These are phyloP conservation scores for Borostomias antarcticus DNA, from an alignment of 2,797 vertebrate species.

Conservation along the genomic window DNA sequence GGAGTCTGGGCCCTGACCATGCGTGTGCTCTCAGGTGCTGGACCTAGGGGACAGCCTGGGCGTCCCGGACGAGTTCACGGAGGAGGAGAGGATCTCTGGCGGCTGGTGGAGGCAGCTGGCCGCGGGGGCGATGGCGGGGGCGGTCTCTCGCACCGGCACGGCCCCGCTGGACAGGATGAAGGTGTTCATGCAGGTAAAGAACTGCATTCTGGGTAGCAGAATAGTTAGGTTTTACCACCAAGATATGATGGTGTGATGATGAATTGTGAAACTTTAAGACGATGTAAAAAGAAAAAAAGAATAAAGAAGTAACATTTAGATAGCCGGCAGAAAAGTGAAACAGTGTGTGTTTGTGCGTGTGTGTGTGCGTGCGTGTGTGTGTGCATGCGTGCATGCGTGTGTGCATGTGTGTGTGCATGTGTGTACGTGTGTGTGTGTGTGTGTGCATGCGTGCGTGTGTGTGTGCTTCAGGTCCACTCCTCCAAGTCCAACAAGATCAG, in stretches of 20 bases:
- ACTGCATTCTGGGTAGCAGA: no score
- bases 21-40: conserved; percentile 79
- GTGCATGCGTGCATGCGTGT: no score
- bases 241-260: no score
- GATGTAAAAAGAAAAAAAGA: no score
- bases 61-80: conserved; percentile 97
- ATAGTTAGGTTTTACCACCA: no score
- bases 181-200: conserved; percentile 95
- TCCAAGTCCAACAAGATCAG: conserved; percentile 86
- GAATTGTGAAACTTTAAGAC: no score
- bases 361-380: no score
- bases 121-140: conserved; percentile 88
- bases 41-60: conserved; percentile 95
- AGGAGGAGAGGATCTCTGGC: conserved; percentile 91
- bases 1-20: conserved; percentile 36
- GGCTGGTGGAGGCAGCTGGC: conserved; percentile 93
- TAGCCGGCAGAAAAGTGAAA: no score
- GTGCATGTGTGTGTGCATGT: no score
- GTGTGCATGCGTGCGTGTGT: background rate
- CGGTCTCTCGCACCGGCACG: conserved; percentile 92
- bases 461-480: conserved; percentile 84
- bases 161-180: conserved; percentile 95
- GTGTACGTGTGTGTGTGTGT: background rate
- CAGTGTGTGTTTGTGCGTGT: no score
- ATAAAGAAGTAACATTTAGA: no score